These are phyloP conservation scores for Elymnias hypermnestra DNA, from an alignment of 1,140 invertebrate genomes.

Conservation along the genomic window DNA sequence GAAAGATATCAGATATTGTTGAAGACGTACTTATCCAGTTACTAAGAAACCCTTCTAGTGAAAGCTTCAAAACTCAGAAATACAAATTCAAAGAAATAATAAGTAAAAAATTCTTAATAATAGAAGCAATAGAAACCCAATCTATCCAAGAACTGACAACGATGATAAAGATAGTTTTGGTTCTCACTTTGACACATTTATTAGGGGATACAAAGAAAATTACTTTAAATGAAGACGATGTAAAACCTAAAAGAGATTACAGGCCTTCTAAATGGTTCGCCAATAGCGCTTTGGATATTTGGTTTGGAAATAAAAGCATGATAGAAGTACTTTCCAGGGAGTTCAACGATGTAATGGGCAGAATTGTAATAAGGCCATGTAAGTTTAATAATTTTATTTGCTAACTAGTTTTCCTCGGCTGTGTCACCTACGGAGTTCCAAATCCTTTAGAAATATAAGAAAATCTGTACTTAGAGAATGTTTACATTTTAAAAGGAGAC, in stretches of 20 bases:
- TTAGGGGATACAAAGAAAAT: conserved; percentile 23
- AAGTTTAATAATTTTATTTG: neutral
- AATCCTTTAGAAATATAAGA: too few species aligned
- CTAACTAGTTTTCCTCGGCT: neutral
- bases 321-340: conserved; percentile 47
- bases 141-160: too few species aligned
- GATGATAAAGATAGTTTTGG: too few species aligned
- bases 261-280: conserved; percentile 49
- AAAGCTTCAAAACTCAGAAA: too few species aligned
- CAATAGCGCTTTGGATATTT: conserved; percentile 49
- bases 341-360: conserved; percentile 37
- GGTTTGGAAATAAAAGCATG: conserved; percentile 52
- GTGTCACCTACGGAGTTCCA: neutral
- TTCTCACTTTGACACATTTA: neutral
- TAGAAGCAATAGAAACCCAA: too few species aligned
- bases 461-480: too few species aligned
- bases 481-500: too few species aligned
- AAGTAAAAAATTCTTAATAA: too few species aligned
- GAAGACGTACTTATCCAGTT: too few species aligned
- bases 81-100: too few species aligned
- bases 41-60: too few species aligned
- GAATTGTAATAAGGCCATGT: conserved; percentile 36
- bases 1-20: too few species aligned
- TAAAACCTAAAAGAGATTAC: conserved; percentile 30
- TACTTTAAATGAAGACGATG: conserved; percentile 17